Conservation (phyloP, 1,140 invertebrate species). For the Sinella curviseta region DNA sequence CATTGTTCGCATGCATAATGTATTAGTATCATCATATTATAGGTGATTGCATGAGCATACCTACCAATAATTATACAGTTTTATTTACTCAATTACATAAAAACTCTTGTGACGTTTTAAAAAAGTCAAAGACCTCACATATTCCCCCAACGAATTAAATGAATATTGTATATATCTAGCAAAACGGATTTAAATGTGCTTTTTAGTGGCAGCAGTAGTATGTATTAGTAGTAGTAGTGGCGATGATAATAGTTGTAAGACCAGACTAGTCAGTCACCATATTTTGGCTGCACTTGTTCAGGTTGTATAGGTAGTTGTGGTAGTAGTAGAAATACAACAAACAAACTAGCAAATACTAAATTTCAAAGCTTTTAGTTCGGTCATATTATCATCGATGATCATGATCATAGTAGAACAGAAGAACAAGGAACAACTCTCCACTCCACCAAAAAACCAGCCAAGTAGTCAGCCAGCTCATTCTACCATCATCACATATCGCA, state of each 20-base stretch:
- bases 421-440: not conserved
- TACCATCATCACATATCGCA: conserved; percentile 6
- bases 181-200: not conserved
- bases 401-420: not conserved
- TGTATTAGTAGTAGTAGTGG: not conserved
- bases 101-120: not conserved
- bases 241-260: conserved; percentile 10
- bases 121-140: conserved; percentile 24
- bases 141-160: not conserved
- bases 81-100: conserved; percentile 24
- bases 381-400: not conserved
- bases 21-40: not conserved
- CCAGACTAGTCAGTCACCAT: not conserved
- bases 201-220: not conserved
- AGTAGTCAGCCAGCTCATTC: not conserved
- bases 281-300: not conserved
- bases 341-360: not conserved
- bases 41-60: not conserved
- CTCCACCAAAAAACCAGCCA: not conserved
- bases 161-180: not conserved
- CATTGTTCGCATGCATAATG: not conserved
- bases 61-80: not conserved
- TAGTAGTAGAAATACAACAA: not conserved
- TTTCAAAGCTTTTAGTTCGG: not conserved
- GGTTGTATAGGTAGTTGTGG: not conserved